Conservation (phyloP, 2,797 vertebrate genomes). For the Ambastaia sidthimunki region DNA sequence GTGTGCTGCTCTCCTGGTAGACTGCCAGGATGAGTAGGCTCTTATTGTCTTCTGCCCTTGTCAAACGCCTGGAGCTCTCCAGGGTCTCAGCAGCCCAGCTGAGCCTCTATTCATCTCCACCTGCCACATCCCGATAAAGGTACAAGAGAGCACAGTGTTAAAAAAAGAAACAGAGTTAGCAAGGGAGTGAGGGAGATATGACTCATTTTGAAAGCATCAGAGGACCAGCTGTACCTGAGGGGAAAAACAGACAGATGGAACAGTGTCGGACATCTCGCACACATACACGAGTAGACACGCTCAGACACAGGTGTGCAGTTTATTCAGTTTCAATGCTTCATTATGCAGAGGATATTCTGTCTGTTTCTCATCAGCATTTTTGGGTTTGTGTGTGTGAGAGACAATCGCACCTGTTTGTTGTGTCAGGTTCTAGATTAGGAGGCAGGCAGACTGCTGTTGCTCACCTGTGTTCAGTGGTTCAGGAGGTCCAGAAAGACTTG, state of each 20-base stretch:
- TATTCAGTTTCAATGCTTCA: constrained; percentile 36
- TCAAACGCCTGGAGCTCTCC: constrained; percentile 57
- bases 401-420: constrained; percentile 49
- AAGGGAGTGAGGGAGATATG: constrained; percentile 60
- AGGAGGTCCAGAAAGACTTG: constrained; percentile 47
- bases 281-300: constrained; percentile 4
- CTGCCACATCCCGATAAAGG: constrained; percentile 77
- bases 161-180: constrained; percentile 70
- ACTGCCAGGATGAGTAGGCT: constrained; percentile 51
- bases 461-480: constrained; percentile 46
- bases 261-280: constrained; percentile 48
- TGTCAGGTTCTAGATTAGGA: constrained; percentile 33
- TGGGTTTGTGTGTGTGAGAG: constrained; percentile 9
- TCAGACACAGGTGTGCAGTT: constrained; percentile 41
- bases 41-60: constrained; percentile 61
- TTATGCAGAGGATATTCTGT: constrained; percentile 38
- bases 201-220: constrained; percentile 74
- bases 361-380: constrained; percentile 23
- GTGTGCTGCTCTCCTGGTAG: constrained; percentile 31
- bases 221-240: constrained; percentile 67
- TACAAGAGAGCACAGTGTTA: constrained; percentile 73
- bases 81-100: constrained; percentile 56
- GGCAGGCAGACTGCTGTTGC: constrained; percentile 22
- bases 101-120: constrained; percentile 65
- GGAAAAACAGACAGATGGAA: constrained; percentile 62